Conservation (phyloP, 2,888 invertebrate genomes). For the Sphaerophoria rueppellii region DNA sequence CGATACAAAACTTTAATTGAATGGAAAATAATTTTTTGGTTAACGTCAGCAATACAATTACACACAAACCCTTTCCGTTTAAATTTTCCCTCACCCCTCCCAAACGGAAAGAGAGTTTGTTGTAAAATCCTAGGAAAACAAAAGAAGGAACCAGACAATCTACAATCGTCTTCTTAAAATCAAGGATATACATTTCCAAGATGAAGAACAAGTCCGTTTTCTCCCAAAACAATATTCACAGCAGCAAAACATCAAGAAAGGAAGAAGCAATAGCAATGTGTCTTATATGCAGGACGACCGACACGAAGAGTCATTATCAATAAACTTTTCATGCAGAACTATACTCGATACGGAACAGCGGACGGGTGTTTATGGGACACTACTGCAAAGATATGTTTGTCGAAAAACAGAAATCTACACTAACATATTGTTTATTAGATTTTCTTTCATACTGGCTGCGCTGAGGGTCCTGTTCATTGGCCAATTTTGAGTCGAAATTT, state of each 20-base stretch:
- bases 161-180: constrained; percentile 36
- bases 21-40: constrained; percentile 70
- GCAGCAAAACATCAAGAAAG: not conserved
- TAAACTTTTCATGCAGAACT: constrained; percentile 68
- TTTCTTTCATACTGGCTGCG: constrained; percentile 7
- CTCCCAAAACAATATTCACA: constrained; percentile 20
- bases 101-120: not conserved
- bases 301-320: constrained; percentile 63
- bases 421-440: constrained; percentile 66
- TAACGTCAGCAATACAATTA: constrained; percentile 64
- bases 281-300: constrained; percentile 40
- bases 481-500: constrained; percentile 68
- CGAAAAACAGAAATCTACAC: constrained; percentile 51
- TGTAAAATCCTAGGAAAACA: constrained; percentile 64
- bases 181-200: constrained; percentile 39
- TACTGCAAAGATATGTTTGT: constrained; percentile 49
- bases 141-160: constrained; percentile 50
- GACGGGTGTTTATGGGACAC: not conserved
- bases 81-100: not conserved
- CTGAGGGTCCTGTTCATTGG: constrained; percentile 51
- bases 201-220: not conserved
- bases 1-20: constrained; percentile 71
- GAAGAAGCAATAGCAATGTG: constrained; percentile 31
- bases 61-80: constrained; percentile 20
- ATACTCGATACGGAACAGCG: constrained; percentile 18